Conservation (phyloP, 2,888 invertebrate species). For the Geophilus truncorum region DNA sequence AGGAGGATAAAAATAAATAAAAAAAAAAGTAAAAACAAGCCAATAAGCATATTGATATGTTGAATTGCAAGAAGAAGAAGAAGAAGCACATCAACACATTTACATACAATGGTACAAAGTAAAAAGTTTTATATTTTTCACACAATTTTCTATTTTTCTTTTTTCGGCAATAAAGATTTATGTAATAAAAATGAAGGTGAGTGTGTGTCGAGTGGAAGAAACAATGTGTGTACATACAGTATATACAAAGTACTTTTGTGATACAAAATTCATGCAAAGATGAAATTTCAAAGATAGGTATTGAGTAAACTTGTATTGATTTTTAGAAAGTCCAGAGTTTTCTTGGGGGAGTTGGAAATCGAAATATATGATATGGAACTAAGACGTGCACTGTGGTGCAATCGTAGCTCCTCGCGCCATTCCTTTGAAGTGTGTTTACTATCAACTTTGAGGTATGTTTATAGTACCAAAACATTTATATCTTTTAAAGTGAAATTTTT, state of each 20-base stretch:
- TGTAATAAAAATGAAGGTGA: not conserved
- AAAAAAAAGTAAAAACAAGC: not conserved
- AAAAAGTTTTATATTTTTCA: too few species aligned
- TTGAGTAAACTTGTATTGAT: not conserved
- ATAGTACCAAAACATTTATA: too few species aligned
- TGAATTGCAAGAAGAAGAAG: not conserved
- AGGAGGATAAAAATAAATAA: not conserved
- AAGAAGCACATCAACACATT: not conserved
- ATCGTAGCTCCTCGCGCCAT: too few species aligned
- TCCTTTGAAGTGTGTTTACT: too few species aligned
- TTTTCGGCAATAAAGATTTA: not conserved
- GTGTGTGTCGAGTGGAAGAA: not conserved
- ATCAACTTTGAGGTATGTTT: too few species aligned
- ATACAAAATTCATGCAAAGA: slow-evolving; percentile 5
- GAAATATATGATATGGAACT: too few species aligned
- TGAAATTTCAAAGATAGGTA: not conserved
- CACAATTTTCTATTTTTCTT: too few species aligned
- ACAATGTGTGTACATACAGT: too few species aligned
- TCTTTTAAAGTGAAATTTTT: too few species aligned
- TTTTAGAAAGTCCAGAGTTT: not conserved
- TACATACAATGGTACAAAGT: not conserved
- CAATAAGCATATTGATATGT: not conserved
- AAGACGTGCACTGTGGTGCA: too few species aligned
- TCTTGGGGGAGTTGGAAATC: not conserved
- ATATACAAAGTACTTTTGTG: too few species aligned